phyloP scores from a whole-genome alignment of 2,113 vertebrate species.

The Pelobates fuscus region DNA sequence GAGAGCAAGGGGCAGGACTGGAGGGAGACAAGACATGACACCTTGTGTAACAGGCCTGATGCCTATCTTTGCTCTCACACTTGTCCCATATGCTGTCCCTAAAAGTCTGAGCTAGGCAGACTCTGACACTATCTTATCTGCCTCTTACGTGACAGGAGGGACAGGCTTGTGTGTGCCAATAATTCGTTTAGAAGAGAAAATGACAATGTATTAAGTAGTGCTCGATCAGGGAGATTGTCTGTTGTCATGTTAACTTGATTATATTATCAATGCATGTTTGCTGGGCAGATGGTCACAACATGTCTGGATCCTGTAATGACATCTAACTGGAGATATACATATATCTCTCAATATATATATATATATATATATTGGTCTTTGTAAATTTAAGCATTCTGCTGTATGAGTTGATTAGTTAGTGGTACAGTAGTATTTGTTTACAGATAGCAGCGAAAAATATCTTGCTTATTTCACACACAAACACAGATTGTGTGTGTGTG shows the following conservation, averaged over 20 bases:
- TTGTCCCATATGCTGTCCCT: slow-evolving; percentile 29
- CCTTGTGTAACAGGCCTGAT: slow-evolving; percentile 37
- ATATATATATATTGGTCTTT: neutral
- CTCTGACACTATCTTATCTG: slow-evolving; percentile 24
- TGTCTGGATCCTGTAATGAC: neutral
- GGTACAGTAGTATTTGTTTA: too few species aligned
- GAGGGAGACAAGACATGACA: slow-evolving; percentile 37
- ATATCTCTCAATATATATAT: too few species aligned
- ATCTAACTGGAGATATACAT: neutral
- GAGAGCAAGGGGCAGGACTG: slow-evolving; percentile 27
- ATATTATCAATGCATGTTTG: slow-evolving; percentile 24
- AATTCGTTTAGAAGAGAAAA: slow-evolving; percentile 43
- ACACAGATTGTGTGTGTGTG: too few species aligned
- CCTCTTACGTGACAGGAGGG: slow-evolving; percentile 33
- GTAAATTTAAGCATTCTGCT: too few species aligned
- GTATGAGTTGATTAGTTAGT: too few species aligned
- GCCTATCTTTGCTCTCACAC: slow-evolving; percentile 38
- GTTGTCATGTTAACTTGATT: slow-evolving; percentile 43
- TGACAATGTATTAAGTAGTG: slow-evolving; percentile 44
- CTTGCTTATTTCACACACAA: too few species aligned
- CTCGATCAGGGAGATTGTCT: slow-evolving; percentile 36
- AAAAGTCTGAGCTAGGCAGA: slow-evolving; percentile 11
- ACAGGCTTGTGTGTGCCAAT: slow-evolving; percentile 36
- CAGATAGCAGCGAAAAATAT: too few species aligned
- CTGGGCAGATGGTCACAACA: slow-evolving; percentile 29